Evolutionary conservation across 1,140 invertebrate species (phyloP).

Genomic region (Pachypeltis micranthus): DNA sequence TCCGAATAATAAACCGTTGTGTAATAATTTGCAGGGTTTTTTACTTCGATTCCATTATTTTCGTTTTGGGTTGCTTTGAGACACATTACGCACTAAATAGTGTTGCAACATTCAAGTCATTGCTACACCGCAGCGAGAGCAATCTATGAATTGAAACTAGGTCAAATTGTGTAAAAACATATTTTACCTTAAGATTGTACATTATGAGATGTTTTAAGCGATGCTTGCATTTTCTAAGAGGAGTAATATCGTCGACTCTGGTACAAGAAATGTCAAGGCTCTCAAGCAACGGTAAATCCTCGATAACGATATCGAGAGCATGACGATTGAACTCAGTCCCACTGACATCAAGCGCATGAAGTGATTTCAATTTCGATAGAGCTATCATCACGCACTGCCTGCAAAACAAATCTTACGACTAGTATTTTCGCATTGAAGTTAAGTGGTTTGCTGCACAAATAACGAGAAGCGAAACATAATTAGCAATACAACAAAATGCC

Average conservation of each 20-base stretch:
- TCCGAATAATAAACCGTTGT: too few species aligned
- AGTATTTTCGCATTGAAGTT: too few species aligned
- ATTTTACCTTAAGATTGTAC: conserved; percentile 49
- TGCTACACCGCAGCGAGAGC: background rate
- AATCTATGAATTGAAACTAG: background rate
- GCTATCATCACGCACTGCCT: conserved; percentile 42
- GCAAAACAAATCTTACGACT: conserved; percentile 26
- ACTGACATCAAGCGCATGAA: conserved; percentile 56
- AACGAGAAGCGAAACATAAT: too few species aligned
- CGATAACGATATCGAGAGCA: conserved; percentile 53
- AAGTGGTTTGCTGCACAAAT: too few species aligned
- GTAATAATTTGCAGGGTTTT: too few species aligned
- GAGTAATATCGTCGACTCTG: conserved; percentile 51
- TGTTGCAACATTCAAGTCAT: background rate
- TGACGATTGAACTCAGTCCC: conserved; percentile 59
- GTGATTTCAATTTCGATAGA: conserved; percentile 44
- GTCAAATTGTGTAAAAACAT: conserved; percentile 21
- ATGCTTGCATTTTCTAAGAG: conserved; percentile 47
- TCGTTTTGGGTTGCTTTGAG: too few species aligned
- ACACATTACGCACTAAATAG: background rate
- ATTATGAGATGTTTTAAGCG: conserved; percentile 48
- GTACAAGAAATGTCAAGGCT: conserved; percentile 60
- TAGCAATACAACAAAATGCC: too few species aligned
- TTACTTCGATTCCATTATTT: too few species aligned
- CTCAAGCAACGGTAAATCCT: conserved; percentile 54